These are phyloP conservation scores for Agrochola macilenta DNA, from an alignment of 2,888 invertebrate genomes.

Conservation along the genomic window DNA sequence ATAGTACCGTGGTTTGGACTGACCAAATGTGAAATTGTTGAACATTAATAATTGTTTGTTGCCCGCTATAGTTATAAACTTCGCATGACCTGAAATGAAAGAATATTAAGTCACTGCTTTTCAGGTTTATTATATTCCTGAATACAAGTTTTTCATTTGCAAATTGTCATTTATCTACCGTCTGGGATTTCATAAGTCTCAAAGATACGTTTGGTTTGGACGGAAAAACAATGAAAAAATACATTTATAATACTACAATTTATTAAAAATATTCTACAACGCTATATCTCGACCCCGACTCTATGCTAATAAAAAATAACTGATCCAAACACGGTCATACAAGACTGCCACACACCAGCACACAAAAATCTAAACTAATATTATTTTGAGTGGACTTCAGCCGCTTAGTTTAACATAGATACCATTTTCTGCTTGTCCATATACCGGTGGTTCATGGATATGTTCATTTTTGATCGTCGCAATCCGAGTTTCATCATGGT, in stretches of 20 bases:
- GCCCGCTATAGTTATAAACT: background rate
- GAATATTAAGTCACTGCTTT: background rate
- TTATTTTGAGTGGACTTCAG: background rate
- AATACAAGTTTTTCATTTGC: background rate
- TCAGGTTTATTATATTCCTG: background rate
- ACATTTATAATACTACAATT: background rate
- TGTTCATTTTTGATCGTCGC: background rate
- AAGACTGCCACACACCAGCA: background rate
- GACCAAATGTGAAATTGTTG: slow-evolving; percentile 74
- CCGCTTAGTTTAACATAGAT: background rate
- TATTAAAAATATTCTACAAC: background rate
- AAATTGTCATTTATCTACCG: background rate
- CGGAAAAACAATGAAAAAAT: background rate
- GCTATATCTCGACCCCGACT: background rate
- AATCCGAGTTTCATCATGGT: background rate
- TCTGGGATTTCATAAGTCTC: background rate
- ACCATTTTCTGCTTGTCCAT: background rate
- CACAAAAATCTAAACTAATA: background rate
- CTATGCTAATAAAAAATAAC: background rate
- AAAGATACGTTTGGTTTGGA: background rate
- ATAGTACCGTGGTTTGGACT: slow-evolving; percentile 68
- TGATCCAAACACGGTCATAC: background rate
- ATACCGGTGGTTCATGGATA: background rate
- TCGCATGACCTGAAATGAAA: slow-evolving; percentile 18
- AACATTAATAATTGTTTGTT: slow-evolving; percentile 69